A percentile compares a stretch with the other conserved stretches of the same genome.
Evolutionary conservation across 2,888 invertebrate species (phyloP).

Genomic region (Petrophora chlorosata): DNA sequence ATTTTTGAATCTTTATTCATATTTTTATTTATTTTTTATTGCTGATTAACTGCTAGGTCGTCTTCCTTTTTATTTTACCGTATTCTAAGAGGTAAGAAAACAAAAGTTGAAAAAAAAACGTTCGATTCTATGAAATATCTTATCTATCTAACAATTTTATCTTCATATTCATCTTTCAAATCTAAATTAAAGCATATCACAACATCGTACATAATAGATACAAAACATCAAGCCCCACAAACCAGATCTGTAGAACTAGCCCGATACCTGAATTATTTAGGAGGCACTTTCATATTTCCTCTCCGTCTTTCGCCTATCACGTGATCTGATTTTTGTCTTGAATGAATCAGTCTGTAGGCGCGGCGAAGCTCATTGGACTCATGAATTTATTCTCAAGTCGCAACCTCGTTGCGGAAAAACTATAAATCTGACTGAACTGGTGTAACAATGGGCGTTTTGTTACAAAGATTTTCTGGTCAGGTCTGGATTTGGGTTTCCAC

Average conservation of each 20-base stretch:
- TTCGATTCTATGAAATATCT: too few relatives aligned
- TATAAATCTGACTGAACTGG: slow-evolving; percentile 30
- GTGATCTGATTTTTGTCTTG: slow-evolving; percentile 34
- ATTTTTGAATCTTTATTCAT: too few relatives aligned
- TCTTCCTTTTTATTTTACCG: too few relatives aligned
- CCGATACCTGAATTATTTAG: slow-evolving; percentile 34
- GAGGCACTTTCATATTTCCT: slow-evolving; percentile 30
- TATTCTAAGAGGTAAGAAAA: too few relatives aligned
- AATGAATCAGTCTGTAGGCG: slow-evolving; percentile 57
- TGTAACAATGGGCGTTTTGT: slow-evolving; percentile 21
- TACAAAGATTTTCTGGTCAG: slow-evolving; percentile 16
- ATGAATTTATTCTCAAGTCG: slow-evolving; percentile 62
- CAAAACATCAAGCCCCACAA: too few relatives aligned
- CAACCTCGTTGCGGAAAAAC: slow-evolving; percentile 42
- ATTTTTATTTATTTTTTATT: too few relatives aligned
- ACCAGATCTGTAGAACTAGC: not conserved
- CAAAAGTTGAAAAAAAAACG: too few relatives aligned
- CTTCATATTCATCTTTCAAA: too few relatives aligned
- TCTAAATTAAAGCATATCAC: too few relatives aligned
- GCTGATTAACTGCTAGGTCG: too few relatives aligned
- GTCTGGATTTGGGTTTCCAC: slow-evolving; percentile 9
- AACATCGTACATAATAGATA: too few relatives aligned
- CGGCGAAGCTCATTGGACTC: slow-evolving; percentile 55
- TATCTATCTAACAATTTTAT: too few relatives aligned
- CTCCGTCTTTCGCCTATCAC: slow-evolving; percentile 26